Conservation (phyloP, 92 coral and sea anemone species). For the Meandrina meandrites region DNA sequence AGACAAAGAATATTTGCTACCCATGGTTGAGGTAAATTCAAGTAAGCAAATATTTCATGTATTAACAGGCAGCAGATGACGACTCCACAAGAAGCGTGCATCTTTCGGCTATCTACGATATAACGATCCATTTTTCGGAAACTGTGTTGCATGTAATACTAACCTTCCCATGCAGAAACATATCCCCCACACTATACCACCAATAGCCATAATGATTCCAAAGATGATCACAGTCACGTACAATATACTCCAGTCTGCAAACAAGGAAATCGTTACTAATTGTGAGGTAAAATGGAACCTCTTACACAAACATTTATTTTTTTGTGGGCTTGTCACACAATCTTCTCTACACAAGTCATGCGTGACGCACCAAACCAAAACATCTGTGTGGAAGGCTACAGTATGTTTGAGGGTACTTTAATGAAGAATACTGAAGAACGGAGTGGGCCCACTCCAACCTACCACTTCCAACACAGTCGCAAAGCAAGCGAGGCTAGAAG, state of each 20-base stretch:
- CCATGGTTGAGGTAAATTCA: too few relatives aligned
- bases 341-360: background rate
- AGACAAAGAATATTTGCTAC: too few relatives aligned
- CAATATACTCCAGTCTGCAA: conserved; percentile 94
- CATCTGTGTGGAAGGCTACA: too few relatives aligned
- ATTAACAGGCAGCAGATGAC: too few relatives aligned
- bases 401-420: too few relatives aligned
- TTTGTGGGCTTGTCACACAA: background rate
- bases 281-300: background rate
- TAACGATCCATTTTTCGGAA: too few relatives aligned
- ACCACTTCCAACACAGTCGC: too few relatives aligned
- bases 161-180: conserved; percentile 99
- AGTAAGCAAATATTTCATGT: too few relatives aligned
- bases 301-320: background rate
- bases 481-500: too few relatives aligned
- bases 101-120: too few relatives aligned
- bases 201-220: conserved; percentile 94
- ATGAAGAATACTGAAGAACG: background rate
- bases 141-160: background rate
- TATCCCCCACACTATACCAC: conserved; percentile 93
- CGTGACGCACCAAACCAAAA: background rate
- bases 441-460: too few relatives aligned
- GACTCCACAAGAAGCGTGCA: too few relatives aligned
- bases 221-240: conserved; percentile 95
- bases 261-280: background rate